phyloP scores from a whole-genome alignment of 1,140 invertebrate species.

The Rhagoletis pomonella region DNA sequence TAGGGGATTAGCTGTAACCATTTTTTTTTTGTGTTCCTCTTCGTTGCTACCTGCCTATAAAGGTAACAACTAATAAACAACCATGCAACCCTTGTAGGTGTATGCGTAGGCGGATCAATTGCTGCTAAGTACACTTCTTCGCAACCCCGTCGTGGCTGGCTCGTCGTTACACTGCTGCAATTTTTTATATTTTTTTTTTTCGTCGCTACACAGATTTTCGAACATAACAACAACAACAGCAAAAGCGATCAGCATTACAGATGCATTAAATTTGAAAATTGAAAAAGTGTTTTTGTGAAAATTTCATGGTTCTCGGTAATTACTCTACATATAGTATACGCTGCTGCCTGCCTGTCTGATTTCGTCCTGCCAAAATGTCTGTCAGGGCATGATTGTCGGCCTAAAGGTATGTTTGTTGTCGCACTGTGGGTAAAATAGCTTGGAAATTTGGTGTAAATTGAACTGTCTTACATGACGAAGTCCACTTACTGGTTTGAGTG shows the following conservation, averaged over 20 bases:
- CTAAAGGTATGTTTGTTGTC: neutral
- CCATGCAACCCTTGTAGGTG: neutral
- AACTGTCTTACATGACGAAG: too few species aligned
- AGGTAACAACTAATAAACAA: neutral
- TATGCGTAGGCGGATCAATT: conserved; percentile 47
- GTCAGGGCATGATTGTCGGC: neutral
- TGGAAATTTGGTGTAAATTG: neutral
- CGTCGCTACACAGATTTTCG: neutral
- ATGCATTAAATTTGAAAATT: conserved; percentile 41
- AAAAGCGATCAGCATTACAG: neutral
- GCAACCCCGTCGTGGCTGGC: conserved; percentile 4
- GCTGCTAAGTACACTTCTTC: conserved; percentile 46
- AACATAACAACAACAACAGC: neutral
- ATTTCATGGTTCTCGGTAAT: conserved; percentile 48
- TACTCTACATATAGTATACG: neutral
- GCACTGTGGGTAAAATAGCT: neutral
- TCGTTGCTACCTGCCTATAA: neutral
- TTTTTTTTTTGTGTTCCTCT: neutral
- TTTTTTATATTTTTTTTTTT: neutral
- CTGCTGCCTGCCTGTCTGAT: conserved; percentile 9
- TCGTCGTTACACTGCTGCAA: neutral
- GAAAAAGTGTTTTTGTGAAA: conserved; percentile 46
- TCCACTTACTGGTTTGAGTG: too few species aligned
- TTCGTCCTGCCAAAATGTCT: conserved; percentile 26
- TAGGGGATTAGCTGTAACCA: conserved; percentile 37